Evolutionary conservation across 1,140 invertebrate species (phyloP).

Genomic region (Diachasmimorpha longicaudata): DNA sequence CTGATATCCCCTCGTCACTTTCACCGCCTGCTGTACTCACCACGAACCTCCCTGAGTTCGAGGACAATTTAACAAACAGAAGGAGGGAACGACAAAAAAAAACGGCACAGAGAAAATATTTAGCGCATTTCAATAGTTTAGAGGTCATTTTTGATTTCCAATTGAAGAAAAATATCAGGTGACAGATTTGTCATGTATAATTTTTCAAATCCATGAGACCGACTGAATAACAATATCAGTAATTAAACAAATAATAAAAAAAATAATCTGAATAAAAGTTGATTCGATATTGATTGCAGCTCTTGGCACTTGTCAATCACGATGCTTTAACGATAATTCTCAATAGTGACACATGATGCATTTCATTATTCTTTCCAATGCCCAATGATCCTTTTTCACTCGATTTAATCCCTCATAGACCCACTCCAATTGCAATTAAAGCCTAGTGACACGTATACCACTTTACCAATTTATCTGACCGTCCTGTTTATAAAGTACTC

Average conservation of each 20-base stretch:
- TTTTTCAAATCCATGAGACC: no score
- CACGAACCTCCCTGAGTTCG: conserved; percentile 57
- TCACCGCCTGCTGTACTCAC: conserved; percentile 60
- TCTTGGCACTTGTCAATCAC: no score
- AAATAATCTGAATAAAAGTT: no score
- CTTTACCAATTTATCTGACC: background rate
- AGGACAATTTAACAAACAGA: conserved; percentile 23
- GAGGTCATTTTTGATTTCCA: background rate
- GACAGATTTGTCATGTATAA: no score
- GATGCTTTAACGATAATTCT: background rate
- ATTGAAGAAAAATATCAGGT: background rate
- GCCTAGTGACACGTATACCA: background rate
- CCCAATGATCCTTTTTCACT: background rate
- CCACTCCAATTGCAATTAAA: background rate
- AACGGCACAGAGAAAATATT: conserved; percentile 21
- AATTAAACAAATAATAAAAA: no score
- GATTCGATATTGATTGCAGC: no score
- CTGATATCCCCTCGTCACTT: conserved; percentile 40
- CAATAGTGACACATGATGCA: background rate
- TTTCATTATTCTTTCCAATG: background rate
- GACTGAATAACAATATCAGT: no score
- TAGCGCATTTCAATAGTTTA: background rate
- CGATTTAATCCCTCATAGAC: background rate
- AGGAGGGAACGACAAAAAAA: conserved; percentile 1
- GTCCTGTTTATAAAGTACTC: background rate